These are phyloP conservation scores for Ditylenchus weischeri DNA, from an alignment of 2,888 invertebrate genomes.

Conservation along the genomic window DNA sequence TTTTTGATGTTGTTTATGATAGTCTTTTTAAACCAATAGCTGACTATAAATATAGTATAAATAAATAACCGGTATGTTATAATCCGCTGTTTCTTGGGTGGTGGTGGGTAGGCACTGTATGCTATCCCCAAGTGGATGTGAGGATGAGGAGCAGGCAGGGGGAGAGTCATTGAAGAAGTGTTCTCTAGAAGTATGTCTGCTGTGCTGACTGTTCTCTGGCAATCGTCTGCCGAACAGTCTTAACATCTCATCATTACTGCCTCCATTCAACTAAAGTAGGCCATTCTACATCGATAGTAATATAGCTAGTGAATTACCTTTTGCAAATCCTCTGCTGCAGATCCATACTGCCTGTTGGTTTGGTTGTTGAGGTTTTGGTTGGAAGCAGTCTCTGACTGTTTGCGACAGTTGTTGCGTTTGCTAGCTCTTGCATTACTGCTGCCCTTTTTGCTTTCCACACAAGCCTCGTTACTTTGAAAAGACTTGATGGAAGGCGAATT, in stretches of 20 bases:
- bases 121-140: conserved; percentile 33
- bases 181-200: background rate
- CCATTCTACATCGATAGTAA: background rate
- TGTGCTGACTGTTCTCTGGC: background rate
- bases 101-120: conserved; percentile 43
- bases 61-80: background rate
- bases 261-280: background rate
- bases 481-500: conserved; percentile 12
- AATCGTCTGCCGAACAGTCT: conserved; percentile 4
- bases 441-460: conserved; percentile 8
- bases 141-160: background rate
- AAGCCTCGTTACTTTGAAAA: background rate
- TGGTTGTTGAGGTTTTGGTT: conserved; percentile 11
- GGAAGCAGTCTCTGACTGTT: conserved; percentile 7
- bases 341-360: conserved; percentile 52
- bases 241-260: conserved; percentile 8
- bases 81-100: conserved; percentile 15
- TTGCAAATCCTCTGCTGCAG: conserved; percentile 60
- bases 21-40: no score
- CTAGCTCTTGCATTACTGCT: conserved; percentile 8
- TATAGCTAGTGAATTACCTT: conserved; percentile 25
- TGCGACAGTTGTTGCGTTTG: conserved; percentile 3
- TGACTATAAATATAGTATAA: background rate
- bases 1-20: no score
- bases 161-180: background rate